A percentile compares a stretch with the other conserved stretches of the same genome.
Conservation (phyloP, 2,797 vertebrate genomes). For the Clarias laeviceps region DNA sequence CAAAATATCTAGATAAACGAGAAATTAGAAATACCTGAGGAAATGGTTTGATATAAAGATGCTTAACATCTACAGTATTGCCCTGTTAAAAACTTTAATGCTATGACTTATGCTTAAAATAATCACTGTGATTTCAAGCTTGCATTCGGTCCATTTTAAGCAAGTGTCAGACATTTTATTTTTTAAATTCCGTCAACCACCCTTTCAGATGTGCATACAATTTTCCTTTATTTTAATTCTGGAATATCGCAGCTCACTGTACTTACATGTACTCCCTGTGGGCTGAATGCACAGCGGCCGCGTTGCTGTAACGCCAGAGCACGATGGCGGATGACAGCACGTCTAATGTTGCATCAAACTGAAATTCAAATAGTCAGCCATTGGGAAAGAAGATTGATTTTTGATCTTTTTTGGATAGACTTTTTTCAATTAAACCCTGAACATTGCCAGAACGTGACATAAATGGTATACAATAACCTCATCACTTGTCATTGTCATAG, state of each 20-base stretch:
- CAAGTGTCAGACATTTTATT: neutral
- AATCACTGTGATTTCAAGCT: neutral
- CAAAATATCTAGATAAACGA: neutral
- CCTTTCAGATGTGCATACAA: neutral
- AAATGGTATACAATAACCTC: neutral
- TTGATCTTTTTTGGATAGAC: neutral
- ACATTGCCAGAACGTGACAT: neutral
- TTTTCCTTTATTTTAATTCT: neutral
- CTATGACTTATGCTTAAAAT: neutral
- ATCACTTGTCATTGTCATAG: neutral
- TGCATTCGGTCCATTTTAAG: neutral
- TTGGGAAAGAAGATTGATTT: neutral
- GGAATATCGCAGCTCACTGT: neutral
- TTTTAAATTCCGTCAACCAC: neutral
- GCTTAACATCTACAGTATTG: too few relatives aligned
- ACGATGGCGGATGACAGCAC: conserved; percentile 94
- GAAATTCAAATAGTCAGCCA: conserved; percentile 52
- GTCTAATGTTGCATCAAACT: conserved; percentile 95
- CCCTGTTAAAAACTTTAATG: neutral
- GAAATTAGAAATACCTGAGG: neutral
- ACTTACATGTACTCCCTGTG: conserved; percentile 98
- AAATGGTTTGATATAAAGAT: neutral
- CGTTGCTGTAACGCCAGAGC: conserved; percentile 97
- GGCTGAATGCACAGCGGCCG: conserved; percentile 93
- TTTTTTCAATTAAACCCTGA: neutral